A percentile compares a stretch with the other conserved stretches of the same genome.
phyloP scores from a whole-genome alignment of 2,888 invertebrate genomes.

The Macrosiphum euphorbiae region DNA sequence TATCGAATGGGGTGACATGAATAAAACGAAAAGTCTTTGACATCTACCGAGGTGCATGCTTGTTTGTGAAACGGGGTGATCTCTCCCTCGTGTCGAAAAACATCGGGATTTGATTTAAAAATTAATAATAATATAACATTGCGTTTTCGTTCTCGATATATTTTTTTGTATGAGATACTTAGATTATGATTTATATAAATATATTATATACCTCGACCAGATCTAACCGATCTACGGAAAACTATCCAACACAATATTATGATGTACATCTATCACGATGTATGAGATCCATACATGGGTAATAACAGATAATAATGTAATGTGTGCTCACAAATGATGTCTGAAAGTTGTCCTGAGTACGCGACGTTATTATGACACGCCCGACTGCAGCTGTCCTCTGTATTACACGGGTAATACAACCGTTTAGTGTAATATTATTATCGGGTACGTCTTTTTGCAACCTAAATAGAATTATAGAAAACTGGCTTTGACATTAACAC shows the following conservation, averaged over 20 bases:
- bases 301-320: too few species aligned
- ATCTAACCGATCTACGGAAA: too few species aligned
- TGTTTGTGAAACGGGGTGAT: not conserved
- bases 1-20: not conserved
- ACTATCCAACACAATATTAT: too few species aligned
- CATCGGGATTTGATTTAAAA: not conserved
- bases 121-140: not conserved
- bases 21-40: not conserved
- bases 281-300: too few species aligned
- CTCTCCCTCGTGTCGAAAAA: not conserved
- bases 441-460: not conserved
- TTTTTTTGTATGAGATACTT: not conserved
- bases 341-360: too few species aligned
- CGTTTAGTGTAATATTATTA: not conserved
- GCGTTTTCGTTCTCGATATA: not conserved
- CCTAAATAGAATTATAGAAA: not conserved
- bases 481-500: not conserved
- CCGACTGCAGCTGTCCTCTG: too few species aligned
- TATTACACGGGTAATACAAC: not conserved
- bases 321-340: too few species aligned
- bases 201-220: too few species aligned
- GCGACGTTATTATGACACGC: too few species aligned
- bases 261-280: too few species aligned
- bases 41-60: not conserved
- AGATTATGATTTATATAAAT: not conserved